Evolutionary conservation across 2,113 vertebrate species (phyloP).

Genomic region (Amia ocellicauda): DNA sequence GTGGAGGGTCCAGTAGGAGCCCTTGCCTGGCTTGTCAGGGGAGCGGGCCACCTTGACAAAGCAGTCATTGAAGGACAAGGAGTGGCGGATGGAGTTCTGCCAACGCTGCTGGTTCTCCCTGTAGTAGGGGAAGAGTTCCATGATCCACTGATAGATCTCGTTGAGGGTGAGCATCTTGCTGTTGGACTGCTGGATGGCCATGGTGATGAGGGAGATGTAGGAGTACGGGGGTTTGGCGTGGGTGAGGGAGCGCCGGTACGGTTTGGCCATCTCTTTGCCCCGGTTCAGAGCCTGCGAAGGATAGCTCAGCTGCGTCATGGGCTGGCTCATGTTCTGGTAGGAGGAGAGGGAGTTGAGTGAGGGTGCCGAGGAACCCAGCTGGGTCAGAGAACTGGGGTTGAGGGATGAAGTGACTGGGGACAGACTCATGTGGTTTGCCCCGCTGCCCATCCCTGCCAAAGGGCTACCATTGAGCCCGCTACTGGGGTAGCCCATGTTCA

Average conservation of each 20-base stretch:
- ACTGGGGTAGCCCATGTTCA: constrained; percentile 72
- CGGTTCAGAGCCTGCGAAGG: constrained; percentile 58
- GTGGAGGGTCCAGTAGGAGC: constrained; percentile 88
- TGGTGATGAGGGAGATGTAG: constrained; percentile 92
- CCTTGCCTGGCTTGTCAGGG: constrained; percentile 84
- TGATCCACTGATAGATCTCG: constrained; percentile 95
- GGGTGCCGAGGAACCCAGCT: constrained; percentile 62
- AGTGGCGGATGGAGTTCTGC: constrained; percentile 91
- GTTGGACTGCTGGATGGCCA: constrained; percentile 86
- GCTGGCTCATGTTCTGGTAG: constrained; percentile 71
- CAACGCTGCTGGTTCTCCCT: constrained; percentile 88
- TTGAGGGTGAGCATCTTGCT: constrained; percentile 89
- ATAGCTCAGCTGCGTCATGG: constrained; percentile 70
- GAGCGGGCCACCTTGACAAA: constrained; percentile 86
- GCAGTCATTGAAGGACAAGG: constrained; percentile 90
- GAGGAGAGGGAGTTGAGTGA: constrained; percentile 64
- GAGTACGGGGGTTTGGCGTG: constrained; percentile 87
- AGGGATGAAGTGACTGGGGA: constrained; percentile 67
- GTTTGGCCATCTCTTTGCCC: constrained; percentile 74
- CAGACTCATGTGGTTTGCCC: constrained; percentile 66
- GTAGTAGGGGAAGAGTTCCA: constrained; percentile 90
- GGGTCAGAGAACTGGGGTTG: constrained; percentile 59
- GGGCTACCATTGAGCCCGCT: constrained; percentile 59
- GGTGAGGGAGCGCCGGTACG: constrained; percentile 79
- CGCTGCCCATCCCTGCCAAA: constrained; percentile 57